Evolutionary conservation across 2,113 vertebrate genomes (phyloP), one percentile per base, ranked within the genome.

Genomic region (Tachuris rubrigastra): DNA sequence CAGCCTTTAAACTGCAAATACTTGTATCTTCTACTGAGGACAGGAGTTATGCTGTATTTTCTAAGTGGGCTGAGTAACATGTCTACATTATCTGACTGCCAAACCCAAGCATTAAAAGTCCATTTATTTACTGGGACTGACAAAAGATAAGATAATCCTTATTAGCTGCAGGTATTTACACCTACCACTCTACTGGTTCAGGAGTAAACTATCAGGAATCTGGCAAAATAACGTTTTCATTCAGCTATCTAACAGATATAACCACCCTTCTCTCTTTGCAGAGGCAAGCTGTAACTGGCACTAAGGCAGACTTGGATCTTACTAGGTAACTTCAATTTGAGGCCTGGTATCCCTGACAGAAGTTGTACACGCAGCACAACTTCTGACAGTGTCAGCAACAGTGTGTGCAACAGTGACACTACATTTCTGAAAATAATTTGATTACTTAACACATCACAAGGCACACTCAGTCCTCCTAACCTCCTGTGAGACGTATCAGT

Each of bases 261-360:
- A 30, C 5, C 59, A 84, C 50, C 39, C 15, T 68, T 15, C 44
- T 67, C 31, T 79, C 62, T 73, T 28, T 46, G 46, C 59, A 87
- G 53, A 83, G 22, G 24, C 33, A 18, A 53, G 28, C 67, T 68
- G 9, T 18, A 35, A 15, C 31, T 10, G 14, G 21, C 33, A 56
- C 82, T 30, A 27, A 0, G 7, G 35, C 31, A 83, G 60, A 12
- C 39, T 21, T 28, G 31, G 59, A 41, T 71, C 42, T 42, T 37
- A 28, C n/a, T 19, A 10, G 0, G 0, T 8, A n/a, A 37, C n/a
- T 84, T 49, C 18, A 62, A 0, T 71, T 15, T 31, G 20, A 78
- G 89, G 63, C 11, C 37, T 2, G 10, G 39, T 14, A 37, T 5
- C 23, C 78, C 62, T 39, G 4, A 12, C 0, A 46, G 66, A 37